phyloP scores from a whole-genome alignment of 2,797 vertebrate genomes.

The Furcifer pardalis region DNA sequence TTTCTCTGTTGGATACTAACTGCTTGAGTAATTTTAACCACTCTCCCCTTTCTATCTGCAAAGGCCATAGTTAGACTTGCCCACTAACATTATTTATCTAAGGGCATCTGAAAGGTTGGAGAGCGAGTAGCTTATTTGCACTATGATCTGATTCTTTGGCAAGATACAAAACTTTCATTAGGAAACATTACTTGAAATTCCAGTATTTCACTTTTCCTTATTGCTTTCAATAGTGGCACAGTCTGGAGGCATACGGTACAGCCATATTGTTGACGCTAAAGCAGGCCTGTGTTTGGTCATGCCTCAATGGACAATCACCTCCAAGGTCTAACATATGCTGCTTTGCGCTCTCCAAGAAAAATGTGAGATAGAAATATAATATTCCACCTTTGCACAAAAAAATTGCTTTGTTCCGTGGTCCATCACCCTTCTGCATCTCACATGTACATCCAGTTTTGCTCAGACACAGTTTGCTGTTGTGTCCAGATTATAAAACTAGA shows the following conservation, averaged over 20 bases:
- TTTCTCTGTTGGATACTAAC: slow-evolving; percentile 62
- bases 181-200: background rate
- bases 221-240: background rate
- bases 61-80: slow-evolving; percentile 55
- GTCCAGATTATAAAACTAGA: background rate
- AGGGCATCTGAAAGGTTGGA: slow-evolving; percentile 32
- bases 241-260: background rate
- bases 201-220: background rate
- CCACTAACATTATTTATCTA: slow-evolving; percentile 58
- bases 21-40: slow-evolving; percentile 65
- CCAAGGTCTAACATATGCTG: background rate
- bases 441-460: background rate
- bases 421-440: background rate
- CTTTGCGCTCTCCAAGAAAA: background rate
- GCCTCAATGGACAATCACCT: background rate
- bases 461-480: background rate
- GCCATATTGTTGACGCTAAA: no score
- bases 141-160: slow-evolving; percentile 17
- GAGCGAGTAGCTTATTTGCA: slow-evolving; percentile 4
- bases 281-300: background rate
- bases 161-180: background rate
- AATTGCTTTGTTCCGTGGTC: background rate
- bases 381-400: no score
- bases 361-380: no score
- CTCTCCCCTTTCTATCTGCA: slow-evolving; percentile 57